phyloP scores from a whole-genome alignment of 2,797 vertebrate species.

The Tinamus major region DNA sequence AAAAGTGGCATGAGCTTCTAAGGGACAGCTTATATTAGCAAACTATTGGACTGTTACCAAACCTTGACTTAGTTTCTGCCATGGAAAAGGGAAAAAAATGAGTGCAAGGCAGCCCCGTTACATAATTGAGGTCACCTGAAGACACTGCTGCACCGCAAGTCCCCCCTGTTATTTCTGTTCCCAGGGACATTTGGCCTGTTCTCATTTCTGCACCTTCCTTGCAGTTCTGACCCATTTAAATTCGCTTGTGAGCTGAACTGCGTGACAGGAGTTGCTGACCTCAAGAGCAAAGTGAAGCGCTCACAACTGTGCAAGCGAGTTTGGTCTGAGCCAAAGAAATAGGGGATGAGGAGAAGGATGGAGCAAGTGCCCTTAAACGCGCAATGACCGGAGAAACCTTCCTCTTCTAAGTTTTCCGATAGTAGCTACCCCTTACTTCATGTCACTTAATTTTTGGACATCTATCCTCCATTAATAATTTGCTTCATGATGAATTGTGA shows the following conservation, averaged over 20 bases:
- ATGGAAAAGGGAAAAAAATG: not conserved
- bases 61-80: not conserved
- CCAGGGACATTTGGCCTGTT: constrained; percentile 46
- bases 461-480: not conserved
- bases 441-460: not conserved
- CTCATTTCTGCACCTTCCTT: constrained; percentile 47
- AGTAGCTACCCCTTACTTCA: not conserved
- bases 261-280: constrained; percentile 31
- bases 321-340: accelerated
- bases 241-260: constrained; percentile 41
- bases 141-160: constrained; percentile 7
- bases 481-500: not conserved
- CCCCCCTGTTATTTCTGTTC: constrained; percentile 50
- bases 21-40: not conserved
- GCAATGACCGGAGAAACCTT: not conserved
- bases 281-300: not conserved
- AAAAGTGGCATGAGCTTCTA: not conserved
- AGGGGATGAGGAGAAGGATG: not conserved
- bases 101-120: constrained; percentile 16
- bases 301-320: not conserved
- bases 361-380: not conserved
- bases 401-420: not conserved
- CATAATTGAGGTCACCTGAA: constrained; percentile 52
- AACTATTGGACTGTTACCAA: not conserved
- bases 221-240: constrained; percentile 58